These are phyloP conservation scores for Sebastiscus tertius DNA, from an alignment of 2,797 vertebrate genomes.

Conservation along the genomic window DNA sequence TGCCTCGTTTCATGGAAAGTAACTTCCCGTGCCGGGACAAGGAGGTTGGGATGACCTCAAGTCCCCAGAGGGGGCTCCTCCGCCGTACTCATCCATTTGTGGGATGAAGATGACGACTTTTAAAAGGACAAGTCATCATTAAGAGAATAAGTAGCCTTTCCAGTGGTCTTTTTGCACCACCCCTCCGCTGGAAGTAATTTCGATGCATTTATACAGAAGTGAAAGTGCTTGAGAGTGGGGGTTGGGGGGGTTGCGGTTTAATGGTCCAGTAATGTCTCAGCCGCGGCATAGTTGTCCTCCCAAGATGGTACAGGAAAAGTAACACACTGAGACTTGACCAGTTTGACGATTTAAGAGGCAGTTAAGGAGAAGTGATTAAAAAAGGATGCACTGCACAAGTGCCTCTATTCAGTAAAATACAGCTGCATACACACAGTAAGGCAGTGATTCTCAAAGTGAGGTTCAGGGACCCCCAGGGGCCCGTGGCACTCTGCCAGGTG, in stretches of 20 bases:
- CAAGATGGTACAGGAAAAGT: slow-evolving; percentile 73
- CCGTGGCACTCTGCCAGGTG: too few species aligned
- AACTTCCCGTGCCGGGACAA: slow-evolving; percentile 76
- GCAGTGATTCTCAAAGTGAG: too few species aligned
- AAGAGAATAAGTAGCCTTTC: slow-evolving; percentile 85
- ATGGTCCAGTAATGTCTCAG: slow-evolving; percentile 84
- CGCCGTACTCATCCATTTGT: slow-evolving; percentile 80
- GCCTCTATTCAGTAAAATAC: slow-evolving; percentile 24
- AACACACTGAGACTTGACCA: slow-evolving; percentile 55
- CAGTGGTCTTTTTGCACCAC: slow-evolving; percentile 78
- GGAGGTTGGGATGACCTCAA: slow-evolving; percentile 78
- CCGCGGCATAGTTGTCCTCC: slow-evolving; percentile 78
- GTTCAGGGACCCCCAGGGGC: too few species aligned
- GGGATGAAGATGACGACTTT: slow-evolving; percentile 84
- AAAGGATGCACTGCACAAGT: slow-evolving; percentile 37
- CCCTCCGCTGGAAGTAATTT: slow-evolving; percentile 78
- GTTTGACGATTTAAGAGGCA: slow-evolving; percentile 75
- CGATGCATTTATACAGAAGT: slow-evolving; percentile 83
- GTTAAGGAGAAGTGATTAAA: slow-evolving; percentile 57
- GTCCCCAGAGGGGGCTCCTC: slow-evolving; percentile 75
- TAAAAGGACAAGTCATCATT: slow-evolving; percentile 87
- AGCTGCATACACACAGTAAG: slow-evolving; percentile 7
- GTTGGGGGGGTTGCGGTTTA: slow-evolving; percentile 76
- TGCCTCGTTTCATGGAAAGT: slow-evolving; percentile 71
- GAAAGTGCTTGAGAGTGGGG: slow-evolving; percentile 79